Conservation (phyloP, 2,888 invertebrate genomes). For the Mesochorus sp. region DNA sequence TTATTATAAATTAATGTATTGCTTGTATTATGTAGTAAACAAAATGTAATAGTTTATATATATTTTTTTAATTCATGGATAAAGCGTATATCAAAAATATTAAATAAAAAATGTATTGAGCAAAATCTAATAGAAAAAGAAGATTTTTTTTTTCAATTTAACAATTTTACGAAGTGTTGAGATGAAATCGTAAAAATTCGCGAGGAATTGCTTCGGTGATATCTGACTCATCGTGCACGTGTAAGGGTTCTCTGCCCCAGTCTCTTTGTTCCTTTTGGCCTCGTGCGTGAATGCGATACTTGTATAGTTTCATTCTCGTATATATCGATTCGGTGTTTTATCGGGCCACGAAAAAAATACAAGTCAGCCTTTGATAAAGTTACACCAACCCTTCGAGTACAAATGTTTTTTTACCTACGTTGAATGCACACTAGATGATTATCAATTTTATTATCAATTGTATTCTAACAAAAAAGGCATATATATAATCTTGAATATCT, state of each 20-base stretch:
- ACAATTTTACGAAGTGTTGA: not conserved
- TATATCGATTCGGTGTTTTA: constrained; percentile 34
- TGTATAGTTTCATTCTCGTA: constrained; percentile 34
- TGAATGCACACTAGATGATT: too few relatives aligned
- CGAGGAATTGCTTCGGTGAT: not conserved
- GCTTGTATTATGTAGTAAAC: too few relatives aligned
- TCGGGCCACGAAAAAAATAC: not conserved
- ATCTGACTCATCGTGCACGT: not conserved
- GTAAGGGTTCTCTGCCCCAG: constrained; percentile 11
- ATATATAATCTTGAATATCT: too few relatives aligned
- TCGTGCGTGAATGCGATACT: constrained; percentile 1
- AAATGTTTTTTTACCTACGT: not conserved
- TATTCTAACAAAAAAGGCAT: too few relatives aligned
- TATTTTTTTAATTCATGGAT: too few relatives aligned
- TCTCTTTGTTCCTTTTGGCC: constrained; percentile 7
- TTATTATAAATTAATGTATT: not conserved
- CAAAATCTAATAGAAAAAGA: not conserved
- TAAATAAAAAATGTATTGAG: not conserved
- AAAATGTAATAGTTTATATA: not conserved
- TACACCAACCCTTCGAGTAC: too few relatives aligned
- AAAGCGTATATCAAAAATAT: not conserved
- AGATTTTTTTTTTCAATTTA: not conserved
- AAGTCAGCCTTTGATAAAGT: constrained; percentile 18
- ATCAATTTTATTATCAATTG: too few relatives aligned
- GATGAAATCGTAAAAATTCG: not conserved